Evolutionary conservation across 2,888 invertebrate genomes (phyloP).

Genomic region (Odontocolon sp.): DNA sequence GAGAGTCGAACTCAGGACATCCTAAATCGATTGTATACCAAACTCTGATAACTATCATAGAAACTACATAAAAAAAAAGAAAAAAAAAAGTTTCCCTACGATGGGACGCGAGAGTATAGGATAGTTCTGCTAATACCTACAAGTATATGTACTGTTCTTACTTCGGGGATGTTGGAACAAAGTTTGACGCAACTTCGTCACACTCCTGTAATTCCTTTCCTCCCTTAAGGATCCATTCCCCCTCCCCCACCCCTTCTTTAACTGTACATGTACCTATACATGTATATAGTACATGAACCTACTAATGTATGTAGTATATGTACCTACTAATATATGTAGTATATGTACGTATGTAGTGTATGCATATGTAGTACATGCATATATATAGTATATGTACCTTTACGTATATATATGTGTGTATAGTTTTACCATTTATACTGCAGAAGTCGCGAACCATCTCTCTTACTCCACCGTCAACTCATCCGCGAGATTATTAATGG

Average conservation of each 20-base stretch:
- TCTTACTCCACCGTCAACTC: constrained; percentile 45
- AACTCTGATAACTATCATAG: constrained; percentile 22
- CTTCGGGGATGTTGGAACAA: constrained; percentile 2
- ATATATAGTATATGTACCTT: too few species aligned
- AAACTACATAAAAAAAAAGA: not conserved
- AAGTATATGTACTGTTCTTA: not conserved
- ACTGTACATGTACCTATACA: too few species aligned
- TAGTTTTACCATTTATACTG: not conserved
- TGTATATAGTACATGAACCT: too few species aligned
- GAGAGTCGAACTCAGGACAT: constrained; percentile 21
- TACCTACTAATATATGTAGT: too few species aligned
- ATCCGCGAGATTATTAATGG: constrained; percentile 77
- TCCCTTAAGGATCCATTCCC: constrained; percentile 10
- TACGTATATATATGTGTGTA: too few species aligned
- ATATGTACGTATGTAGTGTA: too few species aligned
- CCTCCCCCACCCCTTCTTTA: constrained; percentile 19
- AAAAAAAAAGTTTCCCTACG: constrained; percentile 22
- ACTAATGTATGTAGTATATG: too few species aligned
- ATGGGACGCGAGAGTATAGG: not conserved
- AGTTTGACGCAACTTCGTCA: constrained; percentile 49
- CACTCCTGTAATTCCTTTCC: constrained; percentile 52
- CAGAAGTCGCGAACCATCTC: constrained; percentile 46
- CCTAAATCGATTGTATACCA: not conserved
- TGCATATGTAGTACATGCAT: too few species aligned
- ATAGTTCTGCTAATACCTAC: not conserved